These are phyloP conservation scores for Thunnus albacares DNA, from an alignment of 2,797 vertebrate species.

Conservation along the genomic window DNA sequence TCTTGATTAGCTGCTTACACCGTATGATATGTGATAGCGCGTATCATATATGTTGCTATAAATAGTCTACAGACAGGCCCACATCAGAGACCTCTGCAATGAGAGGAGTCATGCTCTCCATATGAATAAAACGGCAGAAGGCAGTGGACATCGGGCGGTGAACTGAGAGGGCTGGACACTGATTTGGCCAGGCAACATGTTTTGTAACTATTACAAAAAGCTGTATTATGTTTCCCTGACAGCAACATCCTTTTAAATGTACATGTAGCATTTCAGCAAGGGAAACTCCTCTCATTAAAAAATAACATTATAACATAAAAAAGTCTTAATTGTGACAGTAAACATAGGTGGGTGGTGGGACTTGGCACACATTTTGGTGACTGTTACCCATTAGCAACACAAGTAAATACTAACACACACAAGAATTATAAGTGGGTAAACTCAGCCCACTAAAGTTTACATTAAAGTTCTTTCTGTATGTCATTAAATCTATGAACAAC, in stretches of 20 bases:
- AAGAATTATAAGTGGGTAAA: slow-evolving; percentile 19
- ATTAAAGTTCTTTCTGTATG: slow-evolving; percentile 33
- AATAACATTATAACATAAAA: slow-evolving; percentile 13
- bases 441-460: slow-evolving; percentile 30
- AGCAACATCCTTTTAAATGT: slow-evolving; percentile 19
- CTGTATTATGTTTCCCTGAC: not conserved
- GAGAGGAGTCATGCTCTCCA: slow-evolving; percentile 53
- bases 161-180: slow-evolving; percentile 59
- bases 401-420: slow-evolving; percentile 34
- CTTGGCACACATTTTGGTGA: slow-evolving; percentile 50
- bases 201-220: slow-evolving; percentile 34
- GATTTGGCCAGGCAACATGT: slow-evolving; percentile 43
- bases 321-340: slow-evolving; percentile 32
- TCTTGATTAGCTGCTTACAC: slow-evolving; percentile 49
- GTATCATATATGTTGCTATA: slow-evolving; percentile 68
- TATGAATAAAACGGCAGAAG: slow-evolving; percentile 55
- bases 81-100: slow-evolving; percentile 53
- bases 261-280: slow-evolving; percentile 3
- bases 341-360: slow-evolving; percentile 61
- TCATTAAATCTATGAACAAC: slow-evolving; percentile 64
- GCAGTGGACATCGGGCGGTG: slow-evolving; percentile 52
- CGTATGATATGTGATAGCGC: slow-evolving; percentile 53
- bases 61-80: slow-evolving; percentile 66
- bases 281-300: not conserved
- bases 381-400: slow-evolving; percentile 38